Percentiles rank a stretch among this genome's conserved stretches.
These are phyloP conservation scores for Gyrodactylus bullatarudis DNA, from an alignment of 1,140 invertebrate species.

Conservation along the genomic window DNA sequence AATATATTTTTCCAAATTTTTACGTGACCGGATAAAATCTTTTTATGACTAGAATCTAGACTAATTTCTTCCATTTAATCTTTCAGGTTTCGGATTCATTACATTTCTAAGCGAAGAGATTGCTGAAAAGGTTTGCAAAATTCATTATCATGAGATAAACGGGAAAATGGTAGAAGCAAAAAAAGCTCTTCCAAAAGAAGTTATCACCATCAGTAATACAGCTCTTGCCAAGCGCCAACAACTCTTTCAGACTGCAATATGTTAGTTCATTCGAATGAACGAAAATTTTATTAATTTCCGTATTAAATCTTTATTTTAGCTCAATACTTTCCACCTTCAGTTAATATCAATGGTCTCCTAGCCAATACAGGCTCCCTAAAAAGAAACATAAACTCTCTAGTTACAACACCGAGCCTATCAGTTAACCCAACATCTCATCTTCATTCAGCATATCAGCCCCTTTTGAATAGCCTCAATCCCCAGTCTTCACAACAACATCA, in stretches of 20 bases:
- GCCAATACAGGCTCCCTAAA: neutral
- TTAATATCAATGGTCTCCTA: neutral
- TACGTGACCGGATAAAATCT: too few species aligned
- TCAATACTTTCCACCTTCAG: neutral
- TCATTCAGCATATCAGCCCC: too few species aligned
- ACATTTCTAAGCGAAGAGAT: slow-evolving; percentile 9
- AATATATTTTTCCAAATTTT: too few species aligned
- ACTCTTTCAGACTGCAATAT: neutral
- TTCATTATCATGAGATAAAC: slow-evolving; percentile 10
- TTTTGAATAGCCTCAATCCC: too few species aligned
- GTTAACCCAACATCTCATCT: too few species aligned
- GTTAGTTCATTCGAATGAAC: neutral
- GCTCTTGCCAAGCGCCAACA: neutral
- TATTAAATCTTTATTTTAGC: neutral
- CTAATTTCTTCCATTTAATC: too few species aligned
- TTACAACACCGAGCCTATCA: too few species aligned
- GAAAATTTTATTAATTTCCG: neutral
- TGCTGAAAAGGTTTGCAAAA: slow-evolving; percentile 9
- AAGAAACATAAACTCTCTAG: neutral
- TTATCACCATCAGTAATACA: slow-evolving; percentile 5
- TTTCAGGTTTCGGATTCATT: slow-evolving; percentile 9
- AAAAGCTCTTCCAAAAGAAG: slow-evolving; percentile 10
- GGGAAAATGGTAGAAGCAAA: slow-evolving; percentile 9
- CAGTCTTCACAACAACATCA: too few species aligned
- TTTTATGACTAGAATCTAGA: too few species aligned